These are phyloP conservation scores for Oreochromis aureus DNA, from an alignment of 2,113 vertebrate species.

Conservation along the genomic window DNA sequence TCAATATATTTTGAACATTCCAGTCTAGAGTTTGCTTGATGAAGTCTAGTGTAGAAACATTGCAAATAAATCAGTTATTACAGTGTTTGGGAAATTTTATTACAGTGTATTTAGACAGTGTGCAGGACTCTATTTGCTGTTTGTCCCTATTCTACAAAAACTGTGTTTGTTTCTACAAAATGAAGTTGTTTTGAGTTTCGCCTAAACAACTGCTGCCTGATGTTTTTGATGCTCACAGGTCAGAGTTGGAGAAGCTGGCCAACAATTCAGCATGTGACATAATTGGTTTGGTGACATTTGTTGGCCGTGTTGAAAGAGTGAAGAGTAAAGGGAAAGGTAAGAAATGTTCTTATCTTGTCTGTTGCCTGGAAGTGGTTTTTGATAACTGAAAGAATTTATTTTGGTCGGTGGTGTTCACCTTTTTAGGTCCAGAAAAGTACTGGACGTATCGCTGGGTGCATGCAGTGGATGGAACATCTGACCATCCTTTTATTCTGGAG, in stretches of 20 bases:
- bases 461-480: constrained; percentile 80
- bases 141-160: neutral
- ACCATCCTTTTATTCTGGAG: constrained; percentile 84
- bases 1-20: neutral
- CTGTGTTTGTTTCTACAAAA: neutral
- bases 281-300: constrained; percentile 86
- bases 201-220: neutral
- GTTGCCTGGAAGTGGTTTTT: neutral
- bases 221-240: constrained; percentile 62
- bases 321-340: constrained; percentile 77
- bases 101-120: neutral
- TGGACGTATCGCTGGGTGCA: constrained; percentile 91
- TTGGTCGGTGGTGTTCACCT: neutral
- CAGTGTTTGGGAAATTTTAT: neutral
- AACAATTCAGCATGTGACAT: constrained; percentile 79
- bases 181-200: neutral
- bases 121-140: neutral
- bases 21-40: neutral
- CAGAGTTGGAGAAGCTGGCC: constrained; percentile 74
- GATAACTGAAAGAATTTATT: neutral
- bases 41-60: neutral
- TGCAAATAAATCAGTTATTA: neutral
- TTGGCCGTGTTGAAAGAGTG: constrained; percentile 82
- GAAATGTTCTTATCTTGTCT: neutral
- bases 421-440: constrained; percentile 81